Base-by-base conservation (phyloP, 2,888 invertebrate species). In the Caenorhabditis becei region DNA sequence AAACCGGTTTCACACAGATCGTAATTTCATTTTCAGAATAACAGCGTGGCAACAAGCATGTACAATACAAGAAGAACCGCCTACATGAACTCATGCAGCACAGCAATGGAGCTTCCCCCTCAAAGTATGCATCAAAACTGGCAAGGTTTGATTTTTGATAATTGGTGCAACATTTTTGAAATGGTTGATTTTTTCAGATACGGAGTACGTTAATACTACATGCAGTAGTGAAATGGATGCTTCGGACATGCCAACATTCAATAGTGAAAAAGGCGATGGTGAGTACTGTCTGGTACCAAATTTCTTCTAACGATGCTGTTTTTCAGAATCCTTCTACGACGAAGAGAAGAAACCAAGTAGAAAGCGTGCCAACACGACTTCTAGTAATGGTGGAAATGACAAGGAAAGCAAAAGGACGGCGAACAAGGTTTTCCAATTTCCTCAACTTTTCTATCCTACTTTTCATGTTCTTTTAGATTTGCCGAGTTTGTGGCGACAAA, bases 401-500 rank as follows among this genome's bases (percentile, higher is more conserved):
- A 75, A 75, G 28, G 82, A 83, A 14, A 77, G 75, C 18, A 77
- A 83, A 26, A 56, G 82, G 20, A 83, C 82, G 4, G 85, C 85
- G 16, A 85, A 85, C 35, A 85, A 85, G 75, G 84, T 84, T 35
- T 35, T 35, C 35, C 35, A 10, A 35, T 41, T 41, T n/a, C n/a
- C n/a, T n/a, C n/a, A n/a, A n/a, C n/a, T n/a, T n/a, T n/a, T n/a
- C n/a, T n/a, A n/a, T n/a, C n/a, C n/a, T n/a, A 18, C 23, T 0
- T 7, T 41, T 58, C 41, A 4, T 20, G 24, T 14, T 18, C 11
- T 69, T 84, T 44, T 53, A 90, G 84, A 84, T 95, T 86, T 97
- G 97, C 92, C 94, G 96, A 80, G 97, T 97, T 26, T 97, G 97
- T 92, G 97, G 97, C 0, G 97, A 97, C 80, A 89, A 88, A 77